Percentiles rank a stretch among this genome's conserved stretches.
Conservation (phyloP, 2,113 vertebrate species). For the Scatophagus argus region DNA sequence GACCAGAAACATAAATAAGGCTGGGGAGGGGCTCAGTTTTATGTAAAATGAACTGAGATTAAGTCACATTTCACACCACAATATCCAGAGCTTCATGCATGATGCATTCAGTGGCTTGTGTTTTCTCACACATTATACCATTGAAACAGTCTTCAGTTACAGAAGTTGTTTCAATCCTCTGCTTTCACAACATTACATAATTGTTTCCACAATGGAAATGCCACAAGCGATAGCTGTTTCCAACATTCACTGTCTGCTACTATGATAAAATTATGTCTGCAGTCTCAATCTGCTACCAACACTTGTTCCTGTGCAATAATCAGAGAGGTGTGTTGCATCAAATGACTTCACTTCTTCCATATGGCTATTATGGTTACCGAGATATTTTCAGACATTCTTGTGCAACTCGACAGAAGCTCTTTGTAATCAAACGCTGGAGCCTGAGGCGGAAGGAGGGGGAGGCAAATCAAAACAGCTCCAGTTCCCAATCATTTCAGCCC, state of each 20-base stretch:
- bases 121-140: background rate
- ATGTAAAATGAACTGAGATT: no score
- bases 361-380: constrained; percentile 46
- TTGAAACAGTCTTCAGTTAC: background rate
- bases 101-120: background rate
- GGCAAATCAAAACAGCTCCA: constrained; percentile 64
- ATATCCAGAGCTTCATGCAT: no score
- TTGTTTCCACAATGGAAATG: constrained; percentile 14
- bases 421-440: constrained; percentile 67
- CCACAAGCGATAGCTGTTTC: constrained; percentile 9
- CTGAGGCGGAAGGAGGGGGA: constrained; percentile 48
- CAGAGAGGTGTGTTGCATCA: constrained; percentile 39
- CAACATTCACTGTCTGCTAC: constrained; percentile 12
- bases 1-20: background rate
- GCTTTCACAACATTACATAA: constrained; percentile 10
- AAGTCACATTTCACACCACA: no score
- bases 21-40: background rate
- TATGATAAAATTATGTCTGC: constrained; percentile 27
- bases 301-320: constrained; percentile 40
- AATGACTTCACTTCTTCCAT: constrained; percentile 62
- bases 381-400: constrained; percentile 69
- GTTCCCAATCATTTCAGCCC: constrained; percentile 73
- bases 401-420: constrained; percentile 50
- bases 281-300: constrained; percentile 38
- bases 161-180: constrained; percentile 1